Evolutionary conservation across 2,113 vertebrate genomes (phyloP), one percentile per base, ranked within the genome.

Genomic region (Microcebus tavaratra): DNA sequence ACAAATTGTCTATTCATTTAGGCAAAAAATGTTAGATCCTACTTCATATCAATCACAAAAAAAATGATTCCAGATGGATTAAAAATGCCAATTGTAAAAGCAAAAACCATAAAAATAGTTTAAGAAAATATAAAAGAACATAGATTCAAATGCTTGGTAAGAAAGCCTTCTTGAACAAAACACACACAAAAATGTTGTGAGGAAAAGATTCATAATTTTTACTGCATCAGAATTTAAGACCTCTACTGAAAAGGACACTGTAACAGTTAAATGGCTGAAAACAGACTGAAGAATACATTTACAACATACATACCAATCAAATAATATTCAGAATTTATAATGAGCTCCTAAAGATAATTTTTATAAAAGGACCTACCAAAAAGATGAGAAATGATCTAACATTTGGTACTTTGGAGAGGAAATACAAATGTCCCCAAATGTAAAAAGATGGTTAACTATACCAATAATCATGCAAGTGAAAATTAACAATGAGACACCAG

Each of bases 91-190:
- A 55, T 1, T 63, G 5, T 20, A 75, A 91, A 75, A 75, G 29
- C 11, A 34, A 50, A 50, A 94, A 73, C 23, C 88, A 80, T 67
- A 59, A 61, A 80, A 73, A 61, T 79, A 73, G 18, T 57, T 72
- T n/a, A 63, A 94, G 29, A 67, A 83, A 68, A 68, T 73, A 87
- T 2, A 76, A 50, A 42, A 79, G 8, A 94, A 57, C 84, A 31
- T n/a, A 48, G 34, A 91, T 65, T 88, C 63, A 78, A 63, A n/a
- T 42, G 34, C 72, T 92, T 88, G 29, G 0, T 63, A 84, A 91
- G 45, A 68, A 90, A 84, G 8, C 59, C 34, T 92, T 68, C 36
- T 55, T 94, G n/a, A 82, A 78, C 72, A 94, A 91, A 78, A 63
- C 18, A 80, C 5, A 76, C 2, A 63, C 14, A 34, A 55, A 72